phyloP scores from a whole-genome alignment of 2,113 vertebrate species.

The Leucopsar rothschildi region DNA sequence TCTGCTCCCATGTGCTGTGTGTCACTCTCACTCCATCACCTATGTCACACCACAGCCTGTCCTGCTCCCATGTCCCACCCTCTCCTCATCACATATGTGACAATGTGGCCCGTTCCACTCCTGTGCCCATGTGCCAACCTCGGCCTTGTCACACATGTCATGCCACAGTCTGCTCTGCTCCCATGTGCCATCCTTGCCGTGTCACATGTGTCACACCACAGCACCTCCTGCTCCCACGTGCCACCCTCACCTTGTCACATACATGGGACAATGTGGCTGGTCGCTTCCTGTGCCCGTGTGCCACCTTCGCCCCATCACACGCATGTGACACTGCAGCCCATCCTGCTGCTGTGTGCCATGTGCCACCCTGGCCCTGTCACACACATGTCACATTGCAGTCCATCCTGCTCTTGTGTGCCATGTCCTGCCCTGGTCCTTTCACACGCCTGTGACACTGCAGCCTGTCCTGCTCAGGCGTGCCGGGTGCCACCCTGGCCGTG shows the following conservation, averaged over 20 bases:
- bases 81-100: background rate
- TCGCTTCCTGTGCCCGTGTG: background rate
- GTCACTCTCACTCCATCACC: background rate
- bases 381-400: rapidly evolving
- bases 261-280: rapidly evolving
- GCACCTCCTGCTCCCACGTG: background rate
- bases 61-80: background rate
- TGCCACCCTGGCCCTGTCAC: background rate
- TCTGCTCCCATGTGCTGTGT: background rate
- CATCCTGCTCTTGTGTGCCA: rapidly evolving
- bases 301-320: background rate
- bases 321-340: background rate
- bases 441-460: rapidly evolving
- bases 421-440: background rate
- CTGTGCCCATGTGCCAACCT: background rate
- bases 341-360: background rate
- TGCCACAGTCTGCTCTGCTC: background rate
- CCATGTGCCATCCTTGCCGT: background rate
- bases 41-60: background rate
- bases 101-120: background rate
- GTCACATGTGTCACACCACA: background rate
- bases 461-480: rapidly evolving
- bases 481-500: background rate
- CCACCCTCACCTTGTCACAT: background rate
- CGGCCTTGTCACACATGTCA: no score